Evolutionary conservation across 2,797 vertebrate species (phyloP).

Genomic region (Centroberyx gerrardi): DNA sequence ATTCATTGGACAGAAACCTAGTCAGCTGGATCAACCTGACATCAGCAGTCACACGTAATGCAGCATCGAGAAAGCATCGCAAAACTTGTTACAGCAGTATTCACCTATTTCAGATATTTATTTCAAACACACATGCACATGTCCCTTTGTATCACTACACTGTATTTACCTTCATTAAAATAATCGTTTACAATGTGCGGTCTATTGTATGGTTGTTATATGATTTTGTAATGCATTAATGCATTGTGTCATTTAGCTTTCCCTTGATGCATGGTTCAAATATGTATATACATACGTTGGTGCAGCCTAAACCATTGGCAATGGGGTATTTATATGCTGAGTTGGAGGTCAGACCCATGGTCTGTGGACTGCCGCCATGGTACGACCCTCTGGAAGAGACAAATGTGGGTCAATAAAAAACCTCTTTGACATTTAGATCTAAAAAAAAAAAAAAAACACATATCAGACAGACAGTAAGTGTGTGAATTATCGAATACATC

Average conservation of each 20-base stretch:
- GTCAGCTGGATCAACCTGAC: constrained; percentile 46
- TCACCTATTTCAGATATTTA: background rate
- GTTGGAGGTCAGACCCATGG: constrained; percentile 89
- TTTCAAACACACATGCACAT: background rate
- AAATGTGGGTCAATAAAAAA: constrained; percentile 39
- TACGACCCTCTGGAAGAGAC: constrained; percentile 90
- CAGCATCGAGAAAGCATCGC: background rate
- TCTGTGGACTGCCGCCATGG: constrained; percentile 90
- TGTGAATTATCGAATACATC: too few relatives aligned
- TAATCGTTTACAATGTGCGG: background rate
- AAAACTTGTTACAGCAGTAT: background rate
- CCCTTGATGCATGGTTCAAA: background rate
- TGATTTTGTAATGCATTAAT: background rate
- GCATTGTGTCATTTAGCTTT: background rate
- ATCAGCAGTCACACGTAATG: constrained; percentile 4
- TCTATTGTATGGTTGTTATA: background rate
- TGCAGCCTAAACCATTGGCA: constrained; percentile 87
- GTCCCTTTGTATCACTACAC: background rate
- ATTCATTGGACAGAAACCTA: constrained; percentile 57
- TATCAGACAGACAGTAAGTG: too few relatives aligned
- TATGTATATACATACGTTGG: constrained; percentile 83
- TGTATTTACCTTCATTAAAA: background rate
- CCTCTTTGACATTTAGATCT: background rate
- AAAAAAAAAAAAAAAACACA: too few relatives aligned
- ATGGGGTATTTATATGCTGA: constrained; percentile 87